Evolutionary conservation across 2,888 invertebrate species (phyloP), one percentile per base, ranked within the genome.

Genomic region (Lasiommata megera): DNA sequence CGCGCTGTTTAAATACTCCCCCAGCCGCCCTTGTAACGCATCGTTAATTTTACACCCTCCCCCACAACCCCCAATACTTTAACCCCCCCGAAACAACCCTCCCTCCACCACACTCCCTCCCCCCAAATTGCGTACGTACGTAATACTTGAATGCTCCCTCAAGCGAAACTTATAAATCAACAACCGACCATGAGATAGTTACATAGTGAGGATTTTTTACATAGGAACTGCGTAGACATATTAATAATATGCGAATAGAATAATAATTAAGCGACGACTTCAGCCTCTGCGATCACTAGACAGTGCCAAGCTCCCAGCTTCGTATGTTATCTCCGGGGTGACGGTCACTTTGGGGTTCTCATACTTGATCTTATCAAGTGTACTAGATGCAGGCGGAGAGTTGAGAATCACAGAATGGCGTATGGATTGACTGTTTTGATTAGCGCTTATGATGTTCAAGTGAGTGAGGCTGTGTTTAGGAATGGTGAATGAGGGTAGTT

Each of bases 351-450:
- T 82, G 3, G 84, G 83, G 23, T 80, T 76, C 6, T 84, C 81
- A 57, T 78, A 74, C 65, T 80, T 77, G 54, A 66, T 48, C 51
- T 82, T 88, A 17, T 87, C 87, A 6, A 73, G 62, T 2, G 82
- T 80, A 56, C 77, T 79, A 8, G 76, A 69, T 7, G 73, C 74
- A 0, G 92, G 84, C 56, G 92, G 90, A 38, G 92, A 85, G 16
- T 92, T 92, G 41, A 92, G 74, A 50, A 92, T 79, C 41, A 91
- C 92, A 68, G 79, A 67, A 56, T 73, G 73, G 3, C 79, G 68
- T 16, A 74, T 44, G 6, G 56, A 56, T 41, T 67, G 66, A 31
- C 64, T 53, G 34, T 36, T 67, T 54, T 71, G 70, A 54, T 66
- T 71, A 3, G 75, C 75, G 54, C 73, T 70, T 6, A 83, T 74